Base-by-base conservation (phyloP, 2,113 vertebrate genomes). In the Ochotona curzoniae region DNA sequence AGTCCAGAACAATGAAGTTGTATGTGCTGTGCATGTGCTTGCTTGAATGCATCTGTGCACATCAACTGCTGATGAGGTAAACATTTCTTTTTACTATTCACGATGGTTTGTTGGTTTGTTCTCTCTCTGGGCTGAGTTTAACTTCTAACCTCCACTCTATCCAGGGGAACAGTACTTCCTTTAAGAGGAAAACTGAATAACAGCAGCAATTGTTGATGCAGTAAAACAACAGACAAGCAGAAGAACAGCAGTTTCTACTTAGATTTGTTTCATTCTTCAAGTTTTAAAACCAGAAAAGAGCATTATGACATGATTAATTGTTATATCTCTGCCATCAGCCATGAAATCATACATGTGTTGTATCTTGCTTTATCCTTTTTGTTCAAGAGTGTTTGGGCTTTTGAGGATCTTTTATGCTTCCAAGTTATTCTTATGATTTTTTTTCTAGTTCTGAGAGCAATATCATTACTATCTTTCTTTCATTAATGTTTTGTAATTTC, bases 1-100 rank as follows among this genome's bases (percentile, higher is more conserved):
- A 74, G 47, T 32, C 54, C 18, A 32, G 71, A 85, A 35, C 6
- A 25, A 82, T 14, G 13, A 17, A 25, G 5, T 5, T 10, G 38
- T 23, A 7, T 32, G 14, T 54, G 4, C 17, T 11, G 12, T 3
- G 28, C 3, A 8, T 28, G 49, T 26, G 25, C 12, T 28, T 18
- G 17, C 32, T 15, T 23, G n/a, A 0, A 0, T 79, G 57, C 1
- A 47, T 44, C 12, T 30, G 18, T 75, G 63, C 32, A 2, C 57
- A 18, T 60, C 28, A 71, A 66, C 32, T 30, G n/a, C 35, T 7
- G 11, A 3, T 44, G 8, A 87, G 26, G n/a, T 83, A 91, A 92
- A 80, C 28, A 75, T 47, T 95, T 95, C 26, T 74, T 90, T 76
- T 44, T 71, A 26, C n/a, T 64, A 66, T 87, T 93, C 75, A 30